phyloP scores from a whole-genome alignment of 2,797 vertebrate species.

The Caiman crocodilus region DNA sequence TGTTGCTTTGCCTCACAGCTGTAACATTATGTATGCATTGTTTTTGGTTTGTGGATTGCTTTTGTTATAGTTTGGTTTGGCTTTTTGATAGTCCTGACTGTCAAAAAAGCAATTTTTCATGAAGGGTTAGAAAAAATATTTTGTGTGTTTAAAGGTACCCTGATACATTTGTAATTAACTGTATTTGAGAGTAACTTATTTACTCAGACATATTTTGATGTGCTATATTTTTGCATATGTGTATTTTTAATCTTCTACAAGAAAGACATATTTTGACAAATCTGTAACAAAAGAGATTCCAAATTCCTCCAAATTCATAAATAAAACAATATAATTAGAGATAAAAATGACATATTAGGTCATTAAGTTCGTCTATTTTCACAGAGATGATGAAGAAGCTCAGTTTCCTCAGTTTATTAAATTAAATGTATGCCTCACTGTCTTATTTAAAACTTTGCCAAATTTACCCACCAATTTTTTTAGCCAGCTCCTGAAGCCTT shows the following conservation, averaged over 20 bases:
- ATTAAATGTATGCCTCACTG: conserved; percentile 8
- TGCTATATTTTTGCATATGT: neutral
- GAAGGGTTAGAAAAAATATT: neutral
- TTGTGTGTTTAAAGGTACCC: conserved; percentile 7
- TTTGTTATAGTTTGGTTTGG: conserved; percentile 32
- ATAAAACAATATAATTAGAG: neutral
- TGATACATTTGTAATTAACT: neutral
- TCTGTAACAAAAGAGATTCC: conserved; percentile 4
- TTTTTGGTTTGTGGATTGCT: conserved; percentile 19
- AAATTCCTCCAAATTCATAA: neutral
- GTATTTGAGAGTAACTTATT: conserved; percentile 11
- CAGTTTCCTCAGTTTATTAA: conserved; percentile 45
- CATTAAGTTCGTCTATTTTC: conserved; percentile 31
- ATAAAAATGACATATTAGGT: conserved; percentile 8
- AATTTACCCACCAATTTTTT: neutral
- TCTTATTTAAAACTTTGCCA: conserved; percentile 6
- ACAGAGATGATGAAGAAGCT: conserved; percentile 4
- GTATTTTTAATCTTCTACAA: neutral
- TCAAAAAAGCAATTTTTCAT: conserved; percentile 10
- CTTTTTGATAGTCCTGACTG: conserved; percentile 19
- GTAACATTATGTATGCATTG: conserved; percentile 67
- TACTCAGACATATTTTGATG: neutral
- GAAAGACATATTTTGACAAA: neutral
- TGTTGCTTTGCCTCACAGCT: conserved; percentile 68
- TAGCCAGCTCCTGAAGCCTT: conserved; percentile 3